Conservation (phyloP, 2,888 invertebrate species). For the Ferrisia virgata region DNA sequence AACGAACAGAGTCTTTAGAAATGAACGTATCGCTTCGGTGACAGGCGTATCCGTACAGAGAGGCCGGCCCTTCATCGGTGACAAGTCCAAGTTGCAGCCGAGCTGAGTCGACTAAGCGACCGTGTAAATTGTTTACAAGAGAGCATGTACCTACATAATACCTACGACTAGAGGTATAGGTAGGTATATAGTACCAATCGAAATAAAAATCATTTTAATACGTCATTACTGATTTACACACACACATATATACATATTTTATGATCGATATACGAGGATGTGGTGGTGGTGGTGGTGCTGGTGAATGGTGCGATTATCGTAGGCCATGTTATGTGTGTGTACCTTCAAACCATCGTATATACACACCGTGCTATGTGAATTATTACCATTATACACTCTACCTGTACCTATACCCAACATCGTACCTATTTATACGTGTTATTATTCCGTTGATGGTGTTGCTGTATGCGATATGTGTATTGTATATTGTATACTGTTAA, state of each 20-base stretch:
- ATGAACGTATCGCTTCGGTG: background rate
- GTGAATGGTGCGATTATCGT: no score
- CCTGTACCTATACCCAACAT: background rate
- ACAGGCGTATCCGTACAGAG: background rate
- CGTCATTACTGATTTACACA: constrained; percentile 6
- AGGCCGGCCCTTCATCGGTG: background rate
- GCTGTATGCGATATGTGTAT: background rate
- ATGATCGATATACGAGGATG: background rate
- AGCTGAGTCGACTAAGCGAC: background rate
- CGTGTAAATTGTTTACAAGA: background rate
- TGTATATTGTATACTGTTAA: no score
- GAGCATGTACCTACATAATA: no score
- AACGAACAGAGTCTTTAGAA: background rate
- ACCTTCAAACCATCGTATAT: background rate
- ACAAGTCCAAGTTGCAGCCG: background rate
- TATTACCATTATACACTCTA: background rate
- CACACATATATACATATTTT: no score
- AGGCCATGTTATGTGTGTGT: background rate
- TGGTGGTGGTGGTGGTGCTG: background rate
- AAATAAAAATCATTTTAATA: constrained; percentile 9
- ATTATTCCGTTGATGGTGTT: no score
- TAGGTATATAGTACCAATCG: no score
- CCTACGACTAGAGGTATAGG: no score
- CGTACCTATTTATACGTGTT: background rate
- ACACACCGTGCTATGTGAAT: no score